These are phyloP conservation scores for Venturia canescens DNA, from an alignment of 1,140 invertebrate genomes.

Conservation along the genomic window DNA sequence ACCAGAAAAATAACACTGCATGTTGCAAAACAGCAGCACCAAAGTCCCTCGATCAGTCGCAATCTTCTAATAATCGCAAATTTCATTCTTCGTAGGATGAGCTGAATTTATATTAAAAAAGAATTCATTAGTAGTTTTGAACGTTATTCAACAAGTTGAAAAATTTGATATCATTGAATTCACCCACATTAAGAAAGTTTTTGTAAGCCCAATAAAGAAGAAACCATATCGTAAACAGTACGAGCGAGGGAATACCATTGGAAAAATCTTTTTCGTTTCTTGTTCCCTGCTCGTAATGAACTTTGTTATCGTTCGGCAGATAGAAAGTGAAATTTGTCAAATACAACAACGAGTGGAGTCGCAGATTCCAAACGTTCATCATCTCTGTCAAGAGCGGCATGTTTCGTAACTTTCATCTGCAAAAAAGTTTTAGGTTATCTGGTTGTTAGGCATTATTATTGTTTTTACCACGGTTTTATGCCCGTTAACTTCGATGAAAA, in stretches of 20 bases:
- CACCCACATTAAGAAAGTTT: constrained; percentile 65
- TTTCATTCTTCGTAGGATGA: constrained; percentile 61
- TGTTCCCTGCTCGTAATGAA: constrained; percentile 49
- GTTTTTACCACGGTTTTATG: no score
- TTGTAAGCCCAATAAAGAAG: constrained; percentile 59
- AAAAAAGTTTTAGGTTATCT: constrained; percentile 10
- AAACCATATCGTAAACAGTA: constrained; percentile 56
- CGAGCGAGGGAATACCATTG: constrained; percentile 45
- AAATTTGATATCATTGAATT: not conserved
- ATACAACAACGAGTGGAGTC: constrained; percentile 54
- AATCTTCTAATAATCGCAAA: constrained; percentile 58
- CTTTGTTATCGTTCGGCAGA: constrained; percentile 28
- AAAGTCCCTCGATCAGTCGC: constrained; percentile 61
- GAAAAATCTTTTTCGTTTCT: constrained; percentile 51
- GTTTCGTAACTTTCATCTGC: constrained; percentile 33
- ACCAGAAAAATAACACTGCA: constrained; percentile 61
- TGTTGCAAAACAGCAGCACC: constrained; percentile 64
- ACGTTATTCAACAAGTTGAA: no score
- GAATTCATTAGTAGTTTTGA: not conserved
- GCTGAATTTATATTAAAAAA: constrained; percentile 50
- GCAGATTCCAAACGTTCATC: constrained; percentile 46
- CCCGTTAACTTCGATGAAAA: not conserved
- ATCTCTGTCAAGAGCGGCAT: constrained; percentile 49
- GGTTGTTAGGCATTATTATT: not conserved
- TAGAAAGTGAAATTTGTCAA: constrained; percentile 49